Conservation (phyloP, 1,140 invertebrate genomes). For the Drosophila melanica region DNA sequence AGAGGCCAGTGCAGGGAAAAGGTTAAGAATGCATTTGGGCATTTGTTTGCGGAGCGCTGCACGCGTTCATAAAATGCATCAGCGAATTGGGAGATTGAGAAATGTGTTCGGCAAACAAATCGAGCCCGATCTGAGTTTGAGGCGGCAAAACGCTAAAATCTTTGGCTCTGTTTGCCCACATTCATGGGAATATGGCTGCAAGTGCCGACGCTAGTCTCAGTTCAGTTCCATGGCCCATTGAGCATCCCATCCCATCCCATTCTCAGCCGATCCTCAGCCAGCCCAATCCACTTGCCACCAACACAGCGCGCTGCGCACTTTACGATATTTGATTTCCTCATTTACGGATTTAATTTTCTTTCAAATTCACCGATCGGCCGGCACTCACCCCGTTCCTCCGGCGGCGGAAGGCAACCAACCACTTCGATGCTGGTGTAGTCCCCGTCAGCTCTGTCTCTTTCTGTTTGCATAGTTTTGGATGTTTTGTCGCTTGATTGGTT, state of each 20-base stretch:
- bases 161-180: conserved; percentile 69
- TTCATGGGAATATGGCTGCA: conserved; percentile 74
- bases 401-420: too few species aligned
- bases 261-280: conserved; percentile 32
- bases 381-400: conserved; percentile 58
- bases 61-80: conserved; percentile 81
- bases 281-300: conserved; percentile 62
- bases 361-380: conserved; percentile 76
- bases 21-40: conserved; percentile 72
- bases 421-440: conserved; percentile 41
- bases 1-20: conserved; percentile 40
- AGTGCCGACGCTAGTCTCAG: conserved; percentile 33
- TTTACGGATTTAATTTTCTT: conserved; percentile 83
- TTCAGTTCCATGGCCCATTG: conserved; percentile 40
- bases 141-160: conserved; percentile 77
- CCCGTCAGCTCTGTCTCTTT: conserved; percentile 32
- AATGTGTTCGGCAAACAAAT: conserved; percentile 75
- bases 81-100: conserved; percentile 71
- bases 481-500: conserved; percentile 76
- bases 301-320: conserved; percentile 69
- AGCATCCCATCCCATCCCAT: conserved; percentile 39
- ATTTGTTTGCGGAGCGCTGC: conserved; percentile 67
- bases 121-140: conserved; percentile 18
- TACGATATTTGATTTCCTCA: conserved; percentile 83
- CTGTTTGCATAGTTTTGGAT: conserved; percentile 79